These are phyloP conservation scores for Dryadula phaetusa DNA, from an alignment of 2,888 invertebrate species.

Conservation along the genomic window DNA sequence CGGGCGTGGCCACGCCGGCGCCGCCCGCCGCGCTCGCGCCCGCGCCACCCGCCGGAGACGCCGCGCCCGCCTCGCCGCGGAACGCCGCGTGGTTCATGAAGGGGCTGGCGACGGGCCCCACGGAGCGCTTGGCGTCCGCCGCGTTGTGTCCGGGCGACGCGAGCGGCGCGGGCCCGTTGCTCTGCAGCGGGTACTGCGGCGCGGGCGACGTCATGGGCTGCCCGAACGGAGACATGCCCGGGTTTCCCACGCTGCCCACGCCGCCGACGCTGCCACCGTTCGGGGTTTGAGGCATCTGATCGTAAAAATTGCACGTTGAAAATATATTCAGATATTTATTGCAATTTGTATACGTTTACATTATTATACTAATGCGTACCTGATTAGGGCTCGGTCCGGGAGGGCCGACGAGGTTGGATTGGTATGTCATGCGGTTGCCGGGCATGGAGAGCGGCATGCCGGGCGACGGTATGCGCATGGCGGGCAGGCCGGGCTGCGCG, in stretches of 20 bases:
- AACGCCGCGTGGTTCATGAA: conserved; percentile 77
- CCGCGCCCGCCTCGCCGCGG: conserved; percentile 66
- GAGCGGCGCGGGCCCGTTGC: conserved; percentile 85
- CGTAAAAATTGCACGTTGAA: background rate
- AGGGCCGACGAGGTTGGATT: conserved; percentile 88
- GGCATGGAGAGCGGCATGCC: conserved; percentile 80
- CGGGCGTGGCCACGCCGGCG: conserved; percentile 63
- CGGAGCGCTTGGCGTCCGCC: conserved; percentile 84
- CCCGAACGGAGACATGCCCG: conserved; percentile 90
- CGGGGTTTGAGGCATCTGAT: conserved; percentile 77
- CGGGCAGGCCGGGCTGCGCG: conserved; percentile 61
- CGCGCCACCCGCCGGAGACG: conserved; percentile 72
- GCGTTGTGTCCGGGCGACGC: conserved; percentile 82
- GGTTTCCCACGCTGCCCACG: conserved; percentile 80
- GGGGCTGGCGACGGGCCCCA: conserved; percentile 82
- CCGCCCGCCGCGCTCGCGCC: conserved; percentile 57
- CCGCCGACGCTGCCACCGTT: conserved; percentile 83
- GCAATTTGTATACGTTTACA: too few relatives aligned
- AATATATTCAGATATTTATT: too few relatives aligned
- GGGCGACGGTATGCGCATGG: conserved; percentile 88
- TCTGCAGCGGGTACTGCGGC: conserved; percentile 83
- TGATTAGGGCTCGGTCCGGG: conserved; percentile 92
- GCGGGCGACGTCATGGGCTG: conserved; percentile 86
- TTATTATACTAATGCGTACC: conserved; percentile 47
- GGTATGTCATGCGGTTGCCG: conserved; percentile 77